A percentile compares a stretch with the other conserved stretches of the same genome.
Evolutionary conservation across 2,113 vertebrate species (phyloP).

Genomic region (Ascaphus truei): DNA sequence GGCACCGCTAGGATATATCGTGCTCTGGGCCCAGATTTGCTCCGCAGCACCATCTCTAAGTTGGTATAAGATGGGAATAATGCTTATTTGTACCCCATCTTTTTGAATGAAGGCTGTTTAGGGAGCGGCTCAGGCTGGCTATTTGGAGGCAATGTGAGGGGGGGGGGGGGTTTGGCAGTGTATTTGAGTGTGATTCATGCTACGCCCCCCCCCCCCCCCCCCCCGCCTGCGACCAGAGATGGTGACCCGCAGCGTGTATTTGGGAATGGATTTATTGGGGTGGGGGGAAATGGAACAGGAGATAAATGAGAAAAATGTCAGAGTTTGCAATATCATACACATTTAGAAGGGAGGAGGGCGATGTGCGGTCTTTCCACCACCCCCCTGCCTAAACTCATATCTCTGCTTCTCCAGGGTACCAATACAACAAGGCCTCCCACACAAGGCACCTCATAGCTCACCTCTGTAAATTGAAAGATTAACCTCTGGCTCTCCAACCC

Average conservation of each 20-base stretch:
- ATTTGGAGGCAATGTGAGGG: neutral
- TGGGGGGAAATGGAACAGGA: neutral
- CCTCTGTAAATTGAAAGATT: constrained; percentile 25
- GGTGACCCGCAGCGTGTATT: neutral
- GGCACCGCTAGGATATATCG: no score
- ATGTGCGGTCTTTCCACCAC: neutral
- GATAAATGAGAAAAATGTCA: neutral
- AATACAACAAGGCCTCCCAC: neutral
- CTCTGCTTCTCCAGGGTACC: neutral
- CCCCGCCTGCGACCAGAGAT: no score
- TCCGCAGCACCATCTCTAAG: no score
- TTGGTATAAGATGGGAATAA: no score
- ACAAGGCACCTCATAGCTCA: neutral
- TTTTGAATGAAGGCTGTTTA: no score
- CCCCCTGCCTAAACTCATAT: neutral
- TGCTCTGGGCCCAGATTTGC: no score
- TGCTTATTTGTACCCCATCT: no score
- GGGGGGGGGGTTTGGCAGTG: neutral
- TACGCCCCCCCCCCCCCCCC: no score
- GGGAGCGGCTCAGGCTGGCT: no score
- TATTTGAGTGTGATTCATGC: no score
- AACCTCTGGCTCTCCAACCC: constrained; percentile 10
- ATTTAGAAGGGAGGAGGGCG: neutral
- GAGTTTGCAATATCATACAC: neutral
- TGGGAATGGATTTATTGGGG: neutral